phyloP scores from a whole-genome alignment of 1,140 invertebrate species.

The Vanessa atalanta region DNA sequence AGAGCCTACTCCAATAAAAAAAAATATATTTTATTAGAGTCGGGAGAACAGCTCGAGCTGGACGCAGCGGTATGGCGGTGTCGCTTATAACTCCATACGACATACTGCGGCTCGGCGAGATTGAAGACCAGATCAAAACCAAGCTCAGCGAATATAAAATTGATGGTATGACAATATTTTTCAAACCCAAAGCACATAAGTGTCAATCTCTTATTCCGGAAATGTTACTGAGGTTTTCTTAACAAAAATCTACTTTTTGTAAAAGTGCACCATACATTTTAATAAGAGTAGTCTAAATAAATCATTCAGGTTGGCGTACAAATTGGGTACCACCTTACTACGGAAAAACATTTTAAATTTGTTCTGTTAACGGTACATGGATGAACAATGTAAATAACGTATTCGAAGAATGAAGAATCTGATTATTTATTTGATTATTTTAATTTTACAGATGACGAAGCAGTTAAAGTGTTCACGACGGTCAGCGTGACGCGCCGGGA shows the following conservation, averaged over 20 bases:
- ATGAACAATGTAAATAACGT: no score
- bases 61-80: slow-evolving; percentile 91
- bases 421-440: neutral
- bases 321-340: no score
- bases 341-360: no score
- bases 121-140: slow-evolving; percentile 92
- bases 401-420: no score
- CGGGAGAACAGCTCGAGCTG: slow-evolving; percentile 96
- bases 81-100: slow-evolving; percentile 96
- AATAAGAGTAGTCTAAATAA: no score
- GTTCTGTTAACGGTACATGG: no score
- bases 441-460: slow-evolving; percentile 86
- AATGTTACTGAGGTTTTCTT: no score
- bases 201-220: no score
- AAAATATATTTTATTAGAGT: slow-evolving; percentile 82
- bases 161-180: slow-evolving; percentile 83
- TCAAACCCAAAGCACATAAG: neutral
- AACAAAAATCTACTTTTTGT: no score
- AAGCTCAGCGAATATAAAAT: slow-evolving; percentile 93
- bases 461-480: slow-evolving; percentile 93
- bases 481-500: slow-evolving; percentile 94
- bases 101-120: slow-evolving; percentile 90
- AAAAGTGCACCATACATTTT: no score
- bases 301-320: no score
- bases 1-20: no score